Evolutionary conservation across 2,888 invertebrate genomes (phyloP).

Genomic region (Callinectes sapidus): DNA sequence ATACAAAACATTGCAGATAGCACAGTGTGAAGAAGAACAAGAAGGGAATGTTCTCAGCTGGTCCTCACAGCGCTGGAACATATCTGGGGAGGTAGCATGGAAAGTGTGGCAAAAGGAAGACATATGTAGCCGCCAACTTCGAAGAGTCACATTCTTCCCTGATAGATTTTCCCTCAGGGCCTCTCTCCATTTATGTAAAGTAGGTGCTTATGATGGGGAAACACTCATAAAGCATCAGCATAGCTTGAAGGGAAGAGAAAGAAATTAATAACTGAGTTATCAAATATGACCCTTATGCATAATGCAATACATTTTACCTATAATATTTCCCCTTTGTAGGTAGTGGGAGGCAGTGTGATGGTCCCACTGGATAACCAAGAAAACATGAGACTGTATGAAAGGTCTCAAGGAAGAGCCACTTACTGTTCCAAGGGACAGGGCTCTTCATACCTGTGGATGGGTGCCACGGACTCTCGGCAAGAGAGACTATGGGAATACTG

Average conservation of each 20-base stretch:
- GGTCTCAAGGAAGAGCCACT: slow-evolving; percentile 37
- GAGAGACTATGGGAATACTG: slow-evolving; percentile 51
- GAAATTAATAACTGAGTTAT: background rate
- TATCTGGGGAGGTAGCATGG: slow-evolving; percentile 67
- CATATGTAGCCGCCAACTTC: slow-evolving; percentile 36
- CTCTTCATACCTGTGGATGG: slow-evolving; percentile 68
- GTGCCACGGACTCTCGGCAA: slow-evolving; percentile 57
- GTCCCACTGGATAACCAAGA: slow-evolving; percentile 59
- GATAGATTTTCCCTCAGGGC: slow-evolving; percentile 50
- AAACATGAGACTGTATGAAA: slow-evolving; percentile 55
- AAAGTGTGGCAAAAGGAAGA: background rate
- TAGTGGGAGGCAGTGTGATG: slow-evolving; percentile 58
- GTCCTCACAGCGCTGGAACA: slow-evolving; percentile 41
- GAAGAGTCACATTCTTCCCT: slow-evolving; percentile 52
- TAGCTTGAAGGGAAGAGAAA: background rate
- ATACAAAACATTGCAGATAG: slow-evolving; percentile 19
- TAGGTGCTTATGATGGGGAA: background rate
- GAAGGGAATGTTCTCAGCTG: slow-evolving; percentile 50
- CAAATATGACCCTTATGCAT: background rate
- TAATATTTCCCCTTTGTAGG: slow-evolving; percentile 17
- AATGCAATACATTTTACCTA: background rate
- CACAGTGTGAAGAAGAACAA: slow-evolving; percentile 26
- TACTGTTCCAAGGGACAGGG: slow-evolving; percentile 66
- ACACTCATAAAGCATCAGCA: background rate
- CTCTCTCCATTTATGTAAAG: slow-evolving; percentile 58